Evolutionary conservation across 2,113 vertebrate genomes (phyloP).

Genomic region (Antidorcas marsupialis): DNA sequence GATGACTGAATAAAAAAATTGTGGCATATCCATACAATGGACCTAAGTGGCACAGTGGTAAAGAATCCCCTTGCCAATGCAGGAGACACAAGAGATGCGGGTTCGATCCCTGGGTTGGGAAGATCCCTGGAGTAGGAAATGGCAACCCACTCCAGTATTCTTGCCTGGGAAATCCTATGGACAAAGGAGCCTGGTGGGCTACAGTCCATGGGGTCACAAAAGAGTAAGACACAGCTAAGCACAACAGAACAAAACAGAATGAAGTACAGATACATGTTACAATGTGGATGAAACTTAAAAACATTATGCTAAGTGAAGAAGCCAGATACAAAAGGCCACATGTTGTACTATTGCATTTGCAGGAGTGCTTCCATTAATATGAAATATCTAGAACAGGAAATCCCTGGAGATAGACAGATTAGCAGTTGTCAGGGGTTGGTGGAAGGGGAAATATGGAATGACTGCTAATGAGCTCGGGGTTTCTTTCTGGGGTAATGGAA

Average conservation of each 20-base stretch:
- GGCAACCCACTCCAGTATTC: not conserved
- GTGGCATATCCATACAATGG: not conserved
- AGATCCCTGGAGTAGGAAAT: not conserved
- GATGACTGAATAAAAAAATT: not conserved
- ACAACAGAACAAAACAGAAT: not conserved
- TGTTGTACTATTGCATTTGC: not conserved
- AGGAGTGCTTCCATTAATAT: not conserved
- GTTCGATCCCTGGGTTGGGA: not conserved
- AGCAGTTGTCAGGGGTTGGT: not conserved
- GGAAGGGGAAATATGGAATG: too few relatives aligned
- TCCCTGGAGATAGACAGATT: not conserved
- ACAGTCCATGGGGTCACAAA: not conserved
- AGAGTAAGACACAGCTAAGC: not conserved
- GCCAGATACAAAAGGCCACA: not conserved
- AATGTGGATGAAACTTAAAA: not conserved
- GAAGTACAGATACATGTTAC: not conserved
- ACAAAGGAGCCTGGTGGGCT: not conserved
- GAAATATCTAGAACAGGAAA: not conserved
- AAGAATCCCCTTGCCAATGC: not conserved
- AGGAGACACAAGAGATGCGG: not conserved
- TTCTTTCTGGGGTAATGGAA: not conserved
- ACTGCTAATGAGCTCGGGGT: not conserved
- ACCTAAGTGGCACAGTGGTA: not conserved
- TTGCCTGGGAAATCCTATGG: not conserved
- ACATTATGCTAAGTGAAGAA: not conserved